Evolutionary conservation across 2,113 vertebrate genomes (phyloP), one percentile per base, ranked within the genome.

Genomic region (Coptodon bakossiorum): DNA sequence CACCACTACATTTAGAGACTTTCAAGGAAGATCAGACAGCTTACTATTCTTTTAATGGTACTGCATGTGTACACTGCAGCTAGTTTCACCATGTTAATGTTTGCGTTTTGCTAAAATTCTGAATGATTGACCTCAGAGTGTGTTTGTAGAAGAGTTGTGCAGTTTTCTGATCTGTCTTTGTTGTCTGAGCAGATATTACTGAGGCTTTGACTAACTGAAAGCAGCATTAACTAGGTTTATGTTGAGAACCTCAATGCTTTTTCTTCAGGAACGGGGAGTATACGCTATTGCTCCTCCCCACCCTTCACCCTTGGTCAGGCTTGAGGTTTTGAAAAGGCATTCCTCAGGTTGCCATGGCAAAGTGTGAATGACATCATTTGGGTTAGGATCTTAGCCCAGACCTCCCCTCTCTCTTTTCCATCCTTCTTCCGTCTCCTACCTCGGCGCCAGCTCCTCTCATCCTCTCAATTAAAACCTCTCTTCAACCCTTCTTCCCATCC

Each of bases 311-410:
- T 87, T 6, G n/a, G 83, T 81, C 38, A 53, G 36, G 22, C 79
- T 84, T 52, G 27, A 90, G 89, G 24, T 86, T 93, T 94, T 92
- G 34, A 92, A 93, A 93, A 93, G 87, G 89, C 95, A 95, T 95
- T 96, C 94, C 91, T 92, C 93, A 94, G 91, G 95, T 96, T 95
- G 94, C 92, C 93, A 96, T 96, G 94, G 94, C 76, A 84, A 95
- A 93, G 38, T 57, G 88, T 90, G 93, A 92, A 93, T 95, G 92
- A 95, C 93, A 94, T 95, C 86, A 94, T 94, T 87, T 81, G 88
- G 92, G 90, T 92, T 83, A 83, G 87, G 88, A 92, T 92, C 91
- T 86, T 57, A 82, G 90, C 82, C 84, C 90, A 88, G 90, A 86
- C 81, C 89, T 91, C 80, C 87, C 79, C 80, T 83, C 89, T 93